Percentiles rank a stretch among this genome's conserved stretches.
These are phyloP conservation scores for Drosophila yooni DNA, from an alignment of 2,888 invertebrate species.

Conservation along the genomic window DNA sequence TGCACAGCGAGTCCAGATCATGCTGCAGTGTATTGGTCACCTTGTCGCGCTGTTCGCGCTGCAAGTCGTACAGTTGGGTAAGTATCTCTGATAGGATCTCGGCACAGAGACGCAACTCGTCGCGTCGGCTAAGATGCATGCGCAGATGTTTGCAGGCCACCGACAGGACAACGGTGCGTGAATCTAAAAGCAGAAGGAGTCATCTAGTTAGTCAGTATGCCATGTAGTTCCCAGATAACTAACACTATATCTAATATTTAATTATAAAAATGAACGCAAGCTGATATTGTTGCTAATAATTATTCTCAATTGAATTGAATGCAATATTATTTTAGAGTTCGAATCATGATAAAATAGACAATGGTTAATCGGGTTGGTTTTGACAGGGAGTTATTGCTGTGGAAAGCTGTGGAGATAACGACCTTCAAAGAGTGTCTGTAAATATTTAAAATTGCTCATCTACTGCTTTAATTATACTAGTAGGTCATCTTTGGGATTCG, in stretches of 20 bases:
- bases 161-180: conserved; percentile 92
- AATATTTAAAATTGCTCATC: not conserved
- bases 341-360: not conserved
- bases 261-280: not conserved
- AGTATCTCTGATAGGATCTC: conserved; percentile 95
- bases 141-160: conserved; percentile 94
- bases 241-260: not conserved
- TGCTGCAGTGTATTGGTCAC: conserved; percentile 87
- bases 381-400: not conserved
- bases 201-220: not conserved
- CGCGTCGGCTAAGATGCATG: conserved; percentile 91
- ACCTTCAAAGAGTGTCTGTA: not conserved
- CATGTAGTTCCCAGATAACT: not conserved
- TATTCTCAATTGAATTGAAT: no score
- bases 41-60: conserved; percentile 86
- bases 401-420: no score
- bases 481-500: not conserved
- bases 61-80: conserved; percentile 86
- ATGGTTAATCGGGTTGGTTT: not conserved
- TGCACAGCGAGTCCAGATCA: conserved; percentile 93
- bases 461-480: not conserved
- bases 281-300: no score
- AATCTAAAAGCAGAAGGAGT: conserved; percentile 87
- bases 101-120: conserved; percentile 93
- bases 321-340: no score